A percentile compares a stretch with the other conserved stretches of the same genome.
Evolutionary conservation across 2,888 invertebrate species (phyloP).

Genomic region (Ditylenchus weischeri): DNA sequence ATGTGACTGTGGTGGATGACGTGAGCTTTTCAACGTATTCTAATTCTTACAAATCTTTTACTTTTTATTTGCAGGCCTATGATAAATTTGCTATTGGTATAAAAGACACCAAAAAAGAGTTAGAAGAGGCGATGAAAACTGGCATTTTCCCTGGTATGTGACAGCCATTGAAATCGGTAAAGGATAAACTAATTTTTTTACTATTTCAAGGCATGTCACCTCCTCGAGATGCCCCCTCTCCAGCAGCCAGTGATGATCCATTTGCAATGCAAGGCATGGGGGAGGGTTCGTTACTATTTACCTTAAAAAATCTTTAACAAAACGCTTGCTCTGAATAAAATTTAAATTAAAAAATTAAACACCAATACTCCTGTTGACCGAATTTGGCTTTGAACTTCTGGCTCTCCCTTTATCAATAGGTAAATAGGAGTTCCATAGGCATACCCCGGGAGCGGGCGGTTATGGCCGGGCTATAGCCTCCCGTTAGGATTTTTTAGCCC

Average conservation of each 20-base stretch:
- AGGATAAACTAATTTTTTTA: too few relatives aligned
- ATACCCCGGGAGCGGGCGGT: too few relatives aligned
- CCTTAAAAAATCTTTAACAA: background rate
- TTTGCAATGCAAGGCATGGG: slow-evolving; percentile 16
- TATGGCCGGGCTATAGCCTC: too few relatives aligned
- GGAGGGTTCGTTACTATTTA: too few relatives aligned
- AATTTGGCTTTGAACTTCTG: too few relatives aligned
- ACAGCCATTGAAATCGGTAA: slow-evolving; percentile 3
- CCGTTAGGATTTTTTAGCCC: too few relatives aligned
- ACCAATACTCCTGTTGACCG: too few relatives aligned
- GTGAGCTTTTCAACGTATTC: slow-evolving; percentile 62
- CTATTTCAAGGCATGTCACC: slow-evolving; percentile 30
- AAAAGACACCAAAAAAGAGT: slow-evolving; percentile 20
- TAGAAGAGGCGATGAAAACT: slow-evolving; percentile 44
- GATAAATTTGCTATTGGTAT: slow-evolving; percentile 37
- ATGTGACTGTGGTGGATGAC: slow-evolving; percentile 91
- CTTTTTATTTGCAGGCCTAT: slow-evolving; percentile 31
- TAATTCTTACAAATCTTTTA: background rate
- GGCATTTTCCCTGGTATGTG: slow-evolving; percentile 39
- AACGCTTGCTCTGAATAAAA: too few relatives aligned
- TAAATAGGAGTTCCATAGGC: too few relatives aligned
- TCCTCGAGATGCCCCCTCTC: slow-evolving; percentile 45
- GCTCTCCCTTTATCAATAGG: too few relatives aligned
- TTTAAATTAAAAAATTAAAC: too few relatives aligned
- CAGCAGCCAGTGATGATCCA: slow-evolving; percentile 34